Conservation (phyloP, 2,888 invertebrate genomes). For the Netelia melanura region DNA sequence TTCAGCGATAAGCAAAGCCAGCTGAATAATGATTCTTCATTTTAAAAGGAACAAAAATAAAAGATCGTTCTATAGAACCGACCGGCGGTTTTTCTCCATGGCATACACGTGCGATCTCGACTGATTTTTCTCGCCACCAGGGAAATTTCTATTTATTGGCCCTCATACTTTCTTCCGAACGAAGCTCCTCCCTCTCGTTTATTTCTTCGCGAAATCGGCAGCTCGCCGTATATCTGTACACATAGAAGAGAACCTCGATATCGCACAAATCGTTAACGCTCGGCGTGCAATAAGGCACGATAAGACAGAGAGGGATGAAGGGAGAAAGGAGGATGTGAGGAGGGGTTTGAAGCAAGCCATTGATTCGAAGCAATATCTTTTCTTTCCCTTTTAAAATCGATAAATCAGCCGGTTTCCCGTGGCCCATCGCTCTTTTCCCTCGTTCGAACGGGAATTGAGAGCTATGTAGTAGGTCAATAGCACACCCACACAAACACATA, state of each 20-base stretch:
- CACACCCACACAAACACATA: neutral
- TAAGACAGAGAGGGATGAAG: slow-evolving; percentile 4
- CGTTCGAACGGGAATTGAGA: slow-evolving; percentile 40
- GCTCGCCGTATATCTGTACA: neutral
- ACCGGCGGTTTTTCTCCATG: neutral
- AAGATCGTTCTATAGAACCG: too few relatives aligned
- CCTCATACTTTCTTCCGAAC: slow-evolving; percentile 26
- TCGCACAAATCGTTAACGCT: slow-evolving; percentile 37
- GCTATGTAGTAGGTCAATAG: slow-evolving; percentile 25
- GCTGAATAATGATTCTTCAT: too few relatives aligned
- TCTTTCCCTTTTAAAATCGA: slow-evolving; percentile 54
- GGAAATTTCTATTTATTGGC: slow-evolving; percentile 69
- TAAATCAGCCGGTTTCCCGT: slow-evolving; percentile 52
- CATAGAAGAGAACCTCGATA: neutral
- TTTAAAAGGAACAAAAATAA: too few relatives aligned
- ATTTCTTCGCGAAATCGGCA: neutral
- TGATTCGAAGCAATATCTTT: slow-evolving; percentile 53
- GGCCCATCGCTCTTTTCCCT: slow-evolving; percentile 11
- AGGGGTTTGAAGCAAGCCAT: neutral
- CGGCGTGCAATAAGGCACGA: slow-evolving; percentile 50
- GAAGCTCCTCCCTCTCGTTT: slow-evolving; percentile 20
- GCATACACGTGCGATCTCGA: slow-evolving; percentile 19
- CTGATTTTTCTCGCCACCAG: slow-evolving; percentile 61
- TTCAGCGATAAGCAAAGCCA: too few relatives aligned
- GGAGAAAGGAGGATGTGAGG: neutral